phyloP scores from a whole-genome alignment of 2,113 vertebrate genomes.

The Coracopsis vasa region DNA sequence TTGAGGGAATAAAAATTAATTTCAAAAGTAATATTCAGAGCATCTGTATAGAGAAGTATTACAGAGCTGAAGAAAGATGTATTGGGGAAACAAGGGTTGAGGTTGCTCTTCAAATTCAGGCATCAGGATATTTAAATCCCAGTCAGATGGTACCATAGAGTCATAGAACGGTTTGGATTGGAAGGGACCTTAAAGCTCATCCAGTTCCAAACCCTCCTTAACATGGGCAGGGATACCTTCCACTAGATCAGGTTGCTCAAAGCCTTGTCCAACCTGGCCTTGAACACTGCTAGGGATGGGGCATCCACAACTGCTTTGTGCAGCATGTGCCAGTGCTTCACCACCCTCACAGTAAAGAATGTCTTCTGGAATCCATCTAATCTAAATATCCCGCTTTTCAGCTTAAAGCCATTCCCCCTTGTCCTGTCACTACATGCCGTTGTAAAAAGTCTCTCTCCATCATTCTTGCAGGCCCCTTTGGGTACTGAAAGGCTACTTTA shows the following conservation, averaged over 20 bases:
- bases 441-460: background rate
- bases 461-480: background rate
- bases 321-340: background rate
- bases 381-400: background rate
- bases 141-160: background rate
- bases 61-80: background rate
- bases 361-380: background rate
- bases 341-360: background rate
- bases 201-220: background rate
- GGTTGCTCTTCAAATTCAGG: background rate
- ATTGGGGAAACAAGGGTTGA: background rate
- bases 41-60: background rate
- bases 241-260: background rate
- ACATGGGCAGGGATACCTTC: background rate
- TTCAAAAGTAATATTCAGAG: background rate
- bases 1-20: background rate
- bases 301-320: background rate
- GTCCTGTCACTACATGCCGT: background rate
- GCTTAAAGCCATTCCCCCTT: background rate
- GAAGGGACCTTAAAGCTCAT: background rate
- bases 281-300: background rate
- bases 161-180: background rate
- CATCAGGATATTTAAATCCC: background rate
- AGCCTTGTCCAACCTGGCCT: background rate
- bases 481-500: background rate